Evolutionary conservation across 2,113 vertebrate genomes (phyloP).

Genomic region (Leucopsar rothschildi): DNA sequence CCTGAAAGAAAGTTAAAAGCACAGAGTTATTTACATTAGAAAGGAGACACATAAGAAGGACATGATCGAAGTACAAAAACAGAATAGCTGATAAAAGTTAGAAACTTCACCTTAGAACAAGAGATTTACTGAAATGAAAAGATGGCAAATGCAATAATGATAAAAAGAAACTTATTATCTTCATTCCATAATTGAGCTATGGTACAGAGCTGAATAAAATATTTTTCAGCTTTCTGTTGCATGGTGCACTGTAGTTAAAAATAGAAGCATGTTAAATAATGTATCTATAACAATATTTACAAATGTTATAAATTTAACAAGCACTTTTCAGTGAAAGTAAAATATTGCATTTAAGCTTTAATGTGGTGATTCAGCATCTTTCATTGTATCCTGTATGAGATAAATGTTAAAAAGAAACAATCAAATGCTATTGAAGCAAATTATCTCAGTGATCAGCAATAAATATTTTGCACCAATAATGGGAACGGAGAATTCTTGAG

Average conservation of each 20-base stretch:
- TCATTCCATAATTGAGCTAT: background rate
- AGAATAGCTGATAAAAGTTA: background rate
- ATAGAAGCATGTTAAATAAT: background rate
- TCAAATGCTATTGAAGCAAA: background rate
- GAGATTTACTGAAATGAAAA: slow-evolving; percentile 5
- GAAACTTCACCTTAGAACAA: background rate
- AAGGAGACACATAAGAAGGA: background rate
- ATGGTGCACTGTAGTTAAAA: background rate
- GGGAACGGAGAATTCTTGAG: background rate
- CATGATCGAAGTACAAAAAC: background rate
- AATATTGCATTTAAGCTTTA: background rate
- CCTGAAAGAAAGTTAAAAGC: slow-evolving; percentile 6
- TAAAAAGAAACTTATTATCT: background rate
- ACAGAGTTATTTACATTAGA: slow-evolving; percentile 16
- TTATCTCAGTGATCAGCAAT: background rate
- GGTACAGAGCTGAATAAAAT: background rate
- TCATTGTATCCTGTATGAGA: background rate
- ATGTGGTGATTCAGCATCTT: background rate
- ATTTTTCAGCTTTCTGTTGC: background rate
- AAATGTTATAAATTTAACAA: background rate
- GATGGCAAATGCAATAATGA: background rate
- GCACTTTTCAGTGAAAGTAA: background rate
- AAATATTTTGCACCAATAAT: background rate
- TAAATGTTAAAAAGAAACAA: background rate
- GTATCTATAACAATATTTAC: background rate